Evolutionary conservation across 2,797 vertebrate species (phyloP).

Genomic region (Morus bassanus): DNA sequence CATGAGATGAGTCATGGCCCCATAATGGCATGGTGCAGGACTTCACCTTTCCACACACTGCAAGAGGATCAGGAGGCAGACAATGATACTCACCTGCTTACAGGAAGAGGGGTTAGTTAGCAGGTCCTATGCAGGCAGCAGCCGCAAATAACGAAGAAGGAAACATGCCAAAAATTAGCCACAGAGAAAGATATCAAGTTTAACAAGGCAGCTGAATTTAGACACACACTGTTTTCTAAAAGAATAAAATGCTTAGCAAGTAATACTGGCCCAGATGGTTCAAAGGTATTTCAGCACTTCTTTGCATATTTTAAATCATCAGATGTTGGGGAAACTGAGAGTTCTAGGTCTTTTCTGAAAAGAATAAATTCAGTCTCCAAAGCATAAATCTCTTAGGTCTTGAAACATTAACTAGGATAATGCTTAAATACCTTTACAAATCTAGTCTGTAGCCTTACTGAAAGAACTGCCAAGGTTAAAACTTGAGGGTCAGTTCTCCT

Average conservation of each 20-base stretch:
- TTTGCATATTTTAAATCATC: not conserved
- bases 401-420: not conserved
- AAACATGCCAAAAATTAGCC: conserved; percentile 80
- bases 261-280: not conserved
- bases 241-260: conserved; percentile 30
- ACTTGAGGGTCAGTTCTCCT: conserved; percentile 52
- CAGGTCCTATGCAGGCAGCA: conserved; percentile 90
- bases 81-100: conserved; percentile 88
- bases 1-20: not conserved
- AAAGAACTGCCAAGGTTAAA: conserved; percentile 27
- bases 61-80: conserved; percentile 16
- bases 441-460: not conserved
- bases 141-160: conserved; percentile 79
- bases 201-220: conserved; percentile 60
- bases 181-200: conserved; percentile 52
- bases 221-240: not conserved
- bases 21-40: not conserved
- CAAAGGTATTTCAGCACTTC: conserved; percentile 44
- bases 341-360: not conserved
- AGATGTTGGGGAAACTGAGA: not conserved
- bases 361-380: not conserved
- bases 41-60: not conserved
- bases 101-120: conserved; percentile 92
- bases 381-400: not conserved
- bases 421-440: conserved; percentile 55